Evolutionary conservation across 2,888 invertebrate genomes (phyloP), one percentile per base, ranked within the genome.

Genomic region (Asteroscopus sphinx): DNA sequence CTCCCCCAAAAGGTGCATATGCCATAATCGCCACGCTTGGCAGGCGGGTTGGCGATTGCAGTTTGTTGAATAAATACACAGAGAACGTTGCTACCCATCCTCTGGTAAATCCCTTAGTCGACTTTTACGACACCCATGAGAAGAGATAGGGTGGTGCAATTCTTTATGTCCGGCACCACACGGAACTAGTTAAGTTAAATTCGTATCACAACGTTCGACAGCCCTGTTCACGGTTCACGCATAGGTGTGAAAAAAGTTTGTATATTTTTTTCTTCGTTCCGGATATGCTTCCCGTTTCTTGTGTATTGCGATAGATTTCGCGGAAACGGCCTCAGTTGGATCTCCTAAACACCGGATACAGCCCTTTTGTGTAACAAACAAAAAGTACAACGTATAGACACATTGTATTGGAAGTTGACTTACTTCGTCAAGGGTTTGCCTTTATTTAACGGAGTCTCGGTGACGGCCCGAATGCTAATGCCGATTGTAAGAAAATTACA

Each of bases 201-300:
- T 60, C 15, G 8, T 35, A 4, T 7, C 26, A 32, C 39, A 39
- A 35, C 16, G n/a, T 48, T 47, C 5, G 74, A 71, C 88, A 89
- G 68, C 87, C 88, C 87, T 88, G 74, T 53, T 59, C 69, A 62
- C 64, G 65, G 74, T 53, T 59, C 69, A 62, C 64, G 65, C 57
- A 55, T 56, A 85, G 77, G 79, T 83, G 84, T 82, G 80, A 85
- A 87, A 91, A 89, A 85, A 77, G 58, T 37, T 49, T 75, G 81
- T 63, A 41, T 47, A 25, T 54, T 88, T 88, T 80, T 89, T 91
- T 88, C 85, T 85, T 87, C 88, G 87, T 94, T 93, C 93, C 93
- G 93, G 92, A 88, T 87, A 92, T 86, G 89, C 92, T 92, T 93
- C 93, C 93, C 87, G 91, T 91, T 91, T 89, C 87, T 92, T 91